phyloP scores from a whole-genome alignment of 1,140 invertebrate genomes.

The Ectropis grisescens region DNA sequence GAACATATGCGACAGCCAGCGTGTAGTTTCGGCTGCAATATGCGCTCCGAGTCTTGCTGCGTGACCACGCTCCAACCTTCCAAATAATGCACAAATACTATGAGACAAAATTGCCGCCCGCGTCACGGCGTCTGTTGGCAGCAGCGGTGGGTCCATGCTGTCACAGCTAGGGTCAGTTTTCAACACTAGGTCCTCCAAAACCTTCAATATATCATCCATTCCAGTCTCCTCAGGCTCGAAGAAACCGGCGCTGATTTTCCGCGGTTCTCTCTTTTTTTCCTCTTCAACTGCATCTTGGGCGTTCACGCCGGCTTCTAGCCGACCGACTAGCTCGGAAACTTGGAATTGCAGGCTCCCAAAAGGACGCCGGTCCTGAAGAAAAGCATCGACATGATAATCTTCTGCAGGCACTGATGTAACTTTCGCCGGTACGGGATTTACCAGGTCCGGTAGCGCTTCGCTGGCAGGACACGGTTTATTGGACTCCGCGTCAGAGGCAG shows the following conservation, averaged over 20 bases:
- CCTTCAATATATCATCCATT: conserved; percentile 59
- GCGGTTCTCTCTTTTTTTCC: conserved; percentile 38
- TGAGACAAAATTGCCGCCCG: conserved; percentile 80
- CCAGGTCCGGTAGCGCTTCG: conserved; percentile 27
- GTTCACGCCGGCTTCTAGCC: conserved; percentile 74
- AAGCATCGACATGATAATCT: conserved; percentile 7
- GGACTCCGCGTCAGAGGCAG: conserved; percentile 36
- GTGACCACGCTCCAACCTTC: conserved; percentile 77
- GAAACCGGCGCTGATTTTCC: conserved; percentile 52
- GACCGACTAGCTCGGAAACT: conserved; percentile 75
- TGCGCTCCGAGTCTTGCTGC: conserved; percentile 79
- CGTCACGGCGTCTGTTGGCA: conserved; percentile 67
- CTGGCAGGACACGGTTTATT: conserved; percentile 27
- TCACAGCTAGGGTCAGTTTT: conserved; percentile 57
- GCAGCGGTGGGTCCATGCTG: conserved; percentile 41
- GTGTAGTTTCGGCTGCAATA: conserved; percentile 80
- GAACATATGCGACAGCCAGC: conserved; percentile 86
- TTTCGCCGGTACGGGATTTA: conserved; percentile 13
- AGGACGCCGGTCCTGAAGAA: conserved; percentile 53
- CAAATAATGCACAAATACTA: conserved; percentile 81
- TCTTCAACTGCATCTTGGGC: conserved; percentile 42
- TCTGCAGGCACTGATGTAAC: too few relatives aligned
- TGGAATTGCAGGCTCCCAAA: conserved; percentile 75
- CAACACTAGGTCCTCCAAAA: conserved; percentile 49
- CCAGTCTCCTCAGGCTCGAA: conserved; percentile 57